phyloP scores from a whole-genome alignment of 2,113 vertebrate species.

The Phoenicopterus ruber region DNA sequence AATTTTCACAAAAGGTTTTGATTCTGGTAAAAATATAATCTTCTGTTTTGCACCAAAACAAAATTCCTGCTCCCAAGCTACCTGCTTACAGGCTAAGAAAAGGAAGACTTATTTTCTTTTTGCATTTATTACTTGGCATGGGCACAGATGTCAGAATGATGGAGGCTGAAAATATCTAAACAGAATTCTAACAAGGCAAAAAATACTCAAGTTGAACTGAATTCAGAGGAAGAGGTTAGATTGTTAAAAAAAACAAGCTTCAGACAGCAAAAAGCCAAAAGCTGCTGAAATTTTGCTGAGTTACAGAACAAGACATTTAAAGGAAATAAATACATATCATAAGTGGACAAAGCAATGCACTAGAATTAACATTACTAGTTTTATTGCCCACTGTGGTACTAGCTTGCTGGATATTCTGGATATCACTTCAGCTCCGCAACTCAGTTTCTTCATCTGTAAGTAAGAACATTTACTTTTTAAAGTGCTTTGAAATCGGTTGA shows the following conservation, averaged over 20 bases:
- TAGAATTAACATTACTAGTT: neutral
- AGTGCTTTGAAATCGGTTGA: neutral
- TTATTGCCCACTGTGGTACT: neutral
- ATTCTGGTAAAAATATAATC: neutral
- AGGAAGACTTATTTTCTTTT: neutral
- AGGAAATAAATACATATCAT: neutral
- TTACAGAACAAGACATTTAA: neutral
- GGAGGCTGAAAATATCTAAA: neutral
- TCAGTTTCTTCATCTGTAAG: neutral
- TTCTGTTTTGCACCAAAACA: neutral
- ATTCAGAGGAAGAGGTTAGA: neutral
- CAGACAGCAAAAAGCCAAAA: neutral
- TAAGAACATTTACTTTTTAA: neutral
- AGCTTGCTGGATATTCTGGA: neutral
- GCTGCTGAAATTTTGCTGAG: neutral
- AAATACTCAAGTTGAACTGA: neutral
- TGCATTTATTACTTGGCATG: neutral
- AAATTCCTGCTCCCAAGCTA: neutral
- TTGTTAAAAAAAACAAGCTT: neutral
- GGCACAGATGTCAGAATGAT: neutral
- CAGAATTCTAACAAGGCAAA: neutral
- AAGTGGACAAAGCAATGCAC: neutral
- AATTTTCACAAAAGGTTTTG: neutral
- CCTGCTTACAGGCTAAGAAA: neutral
- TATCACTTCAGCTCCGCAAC: neutral